Base-by-base conservation (phyloP, 2,797 vertebrate genomes). In the Podarcis lilfordi region DNA sequence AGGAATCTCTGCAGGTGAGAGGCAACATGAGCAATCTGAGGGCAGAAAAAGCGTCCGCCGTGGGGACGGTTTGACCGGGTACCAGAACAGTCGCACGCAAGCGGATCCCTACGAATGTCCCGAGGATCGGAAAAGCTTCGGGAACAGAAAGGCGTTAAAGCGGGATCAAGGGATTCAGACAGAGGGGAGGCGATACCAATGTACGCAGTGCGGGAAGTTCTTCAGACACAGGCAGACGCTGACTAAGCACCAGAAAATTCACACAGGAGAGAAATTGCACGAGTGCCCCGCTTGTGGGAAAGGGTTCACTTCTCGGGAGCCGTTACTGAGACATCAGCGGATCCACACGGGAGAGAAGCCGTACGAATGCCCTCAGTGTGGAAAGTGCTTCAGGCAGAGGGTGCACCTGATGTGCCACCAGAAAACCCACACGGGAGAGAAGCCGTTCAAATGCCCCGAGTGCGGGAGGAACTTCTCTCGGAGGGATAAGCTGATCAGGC, bases 141-240 rank as follows among this genome's bases (percentile, higher is more conserved):
- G 74, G n/a, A 72, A 45, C 5, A 82, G 71, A 29, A 86, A 84
- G 32, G 43, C 75, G 15, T 82, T 94, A 21, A 86, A 84, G 76
- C 35, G 81, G 55, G 97, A 98, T 91, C 97, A 97, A 68, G 95
- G 97, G 2, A 85, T 96, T 37, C 97, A 98, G 93, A 97, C 97
- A 0, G 97, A 97, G 15, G 90, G 82, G 55, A 79, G 68, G 9
- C 86, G 81, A 3, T 88, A 91, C 29, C 84, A 89, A 23, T 92
- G 93, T 25, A 55, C 75, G 9, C 72, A 90, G 55, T 93, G 90
- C 50, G 86, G 91, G 29, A 92, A 92, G 84, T 84, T 45, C 69
- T 93, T 93, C 85, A 84, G 85, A n/a, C 83, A 82, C 40, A 86
- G 86, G 29, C 89, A 82, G 9, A 78, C 86, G 13, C 72, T 92